A percentile compares a stretch with the other conserved stretches of the same genome.
phyloP scores from a whole-genome alignment of 92 coral and sea anemone species.

The Hydrozoanthus gracilis region DNA sequence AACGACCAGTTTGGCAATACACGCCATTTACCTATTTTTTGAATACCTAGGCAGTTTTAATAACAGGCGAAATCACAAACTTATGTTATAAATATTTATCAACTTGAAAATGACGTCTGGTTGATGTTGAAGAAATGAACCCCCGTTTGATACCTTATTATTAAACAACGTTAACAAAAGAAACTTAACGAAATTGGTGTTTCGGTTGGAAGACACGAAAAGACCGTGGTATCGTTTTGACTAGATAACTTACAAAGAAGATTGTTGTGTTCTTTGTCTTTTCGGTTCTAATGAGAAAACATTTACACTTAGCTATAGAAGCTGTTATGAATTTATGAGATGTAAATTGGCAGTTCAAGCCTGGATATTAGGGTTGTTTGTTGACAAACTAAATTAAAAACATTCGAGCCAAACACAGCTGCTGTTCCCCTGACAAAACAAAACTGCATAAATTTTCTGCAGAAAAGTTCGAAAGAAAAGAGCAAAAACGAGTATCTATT shows the following conservation, averaged over 20 bases:
- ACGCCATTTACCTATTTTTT: background rate
- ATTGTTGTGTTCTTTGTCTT: too few relatives aligned
- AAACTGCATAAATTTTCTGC: too few relatives aligned
- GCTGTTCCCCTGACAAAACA: background rate
- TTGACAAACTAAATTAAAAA: constrained; percentile 13
- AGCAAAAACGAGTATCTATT: background rate
- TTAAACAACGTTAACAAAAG: too few relatives aligned
- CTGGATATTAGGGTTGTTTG: background rate
- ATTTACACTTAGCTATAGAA: constrained; percentile 15
- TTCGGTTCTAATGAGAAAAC: background rate
- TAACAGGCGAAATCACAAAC: background rate
- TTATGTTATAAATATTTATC: background rate
- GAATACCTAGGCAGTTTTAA: background rate
- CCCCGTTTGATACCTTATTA: too few relatives aligned
- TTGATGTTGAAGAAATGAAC: too few relatives aligned
- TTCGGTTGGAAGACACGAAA: too few relatives aligned
- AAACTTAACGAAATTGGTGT: too few relatives aligned
- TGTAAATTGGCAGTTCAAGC: constrained; percentile 10
- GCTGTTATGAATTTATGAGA: background rate
- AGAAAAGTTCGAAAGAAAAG: background rate
- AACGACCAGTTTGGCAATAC: background rate
- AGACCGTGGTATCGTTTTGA: background rate
- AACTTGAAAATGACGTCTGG: background rate
- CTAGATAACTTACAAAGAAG: background rate
- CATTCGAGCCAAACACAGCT: constrained; percentile 27